Conservation (phyloP, 2,113 vertebrate species). For the Aptenodytes patagonicus region DNA sequence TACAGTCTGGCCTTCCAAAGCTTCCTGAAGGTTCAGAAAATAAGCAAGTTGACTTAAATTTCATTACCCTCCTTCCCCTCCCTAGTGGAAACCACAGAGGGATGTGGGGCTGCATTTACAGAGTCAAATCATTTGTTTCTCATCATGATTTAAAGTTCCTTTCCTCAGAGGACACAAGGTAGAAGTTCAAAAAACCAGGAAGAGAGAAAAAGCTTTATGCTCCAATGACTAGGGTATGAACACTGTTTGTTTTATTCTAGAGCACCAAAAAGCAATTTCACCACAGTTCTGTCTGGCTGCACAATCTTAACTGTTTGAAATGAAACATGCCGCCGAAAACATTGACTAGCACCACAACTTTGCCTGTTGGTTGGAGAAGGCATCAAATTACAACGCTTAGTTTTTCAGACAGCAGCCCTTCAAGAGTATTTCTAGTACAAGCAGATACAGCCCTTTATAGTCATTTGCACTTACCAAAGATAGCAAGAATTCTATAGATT, state of each 20-base stretch:
- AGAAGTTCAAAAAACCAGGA: not conserved
- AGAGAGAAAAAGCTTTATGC: not conserved
- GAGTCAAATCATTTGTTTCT: not conserved
- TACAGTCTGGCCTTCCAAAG: not conserved
- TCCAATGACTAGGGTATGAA: not conserved
- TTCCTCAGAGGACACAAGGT: not conserved
- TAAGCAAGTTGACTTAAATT: not conserved
- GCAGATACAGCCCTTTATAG: not conserved
- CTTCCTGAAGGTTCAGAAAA: not conserved
- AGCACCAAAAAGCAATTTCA: not conserved
- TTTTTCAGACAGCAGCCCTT: not conserved
- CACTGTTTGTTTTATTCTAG: not conserved
- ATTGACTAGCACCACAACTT: not conserved
- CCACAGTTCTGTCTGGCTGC: not conserved
- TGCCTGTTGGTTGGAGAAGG: not conserved
- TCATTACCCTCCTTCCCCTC: not conserved
- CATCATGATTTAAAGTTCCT: not conserved
- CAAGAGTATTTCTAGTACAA: not conserved
- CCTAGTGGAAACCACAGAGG: not conserved
- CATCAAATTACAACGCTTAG: not conserved
- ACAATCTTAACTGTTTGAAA: not conserved
- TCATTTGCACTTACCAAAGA: not conserved
- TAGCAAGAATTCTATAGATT: not conserved
- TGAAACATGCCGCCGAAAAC: not conserved
- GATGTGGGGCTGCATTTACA: not conserved